Conservation (phyloP, 2,113 vertebrate genomes). For the Ovis aries region DNA sequence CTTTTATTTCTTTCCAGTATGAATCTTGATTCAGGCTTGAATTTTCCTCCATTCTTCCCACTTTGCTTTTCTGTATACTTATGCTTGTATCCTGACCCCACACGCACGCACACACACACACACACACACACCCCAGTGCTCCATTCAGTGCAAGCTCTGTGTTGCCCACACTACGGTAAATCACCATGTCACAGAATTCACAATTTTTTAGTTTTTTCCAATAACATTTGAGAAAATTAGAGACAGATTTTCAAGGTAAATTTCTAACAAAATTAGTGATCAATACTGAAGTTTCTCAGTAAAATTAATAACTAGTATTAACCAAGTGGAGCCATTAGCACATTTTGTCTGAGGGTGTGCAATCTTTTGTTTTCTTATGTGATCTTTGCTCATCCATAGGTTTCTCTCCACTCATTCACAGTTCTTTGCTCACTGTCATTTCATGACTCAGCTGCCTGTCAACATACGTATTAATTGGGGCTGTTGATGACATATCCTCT, state of each 20-base stretch:
- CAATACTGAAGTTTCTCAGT: neutral
- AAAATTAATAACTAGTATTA: neutral
- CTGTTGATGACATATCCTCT: neutral
- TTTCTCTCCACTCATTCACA: neutral
- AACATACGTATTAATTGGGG: slow-evolving; percentile 19
- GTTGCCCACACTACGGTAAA: neutral
- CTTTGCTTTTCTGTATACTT: neutral
- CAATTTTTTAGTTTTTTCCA: neutral
- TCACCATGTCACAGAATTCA: neutral
- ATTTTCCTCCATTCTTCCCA: neutral
- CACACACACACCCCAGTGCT: neutral
- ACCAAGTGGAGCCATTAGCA: neutral
- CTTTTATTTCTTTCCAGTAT: neutral
- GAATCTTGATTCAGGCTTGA: neutral
- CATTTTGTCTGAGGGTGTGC: too few species aligned
- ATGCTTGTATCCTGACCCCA: neutral
- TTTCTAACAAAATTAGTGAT: neutral
- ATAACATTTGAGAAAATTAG: neutral
- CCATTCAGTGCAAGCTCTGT: neutral
- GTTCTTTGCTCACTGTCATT: neutral
- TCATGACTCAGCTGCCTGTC: slow-evolving; percentile 33
- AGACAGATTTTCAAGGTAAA: neutral
- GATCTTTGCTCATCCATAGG: neutral
- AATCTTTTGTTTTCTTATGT: neutral
- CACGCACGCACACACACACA: neutral